Evolutionary conservation across 2,888 invertebrate species (phyloP).

Genomic region (Cataglyphis albicans): DNA sequence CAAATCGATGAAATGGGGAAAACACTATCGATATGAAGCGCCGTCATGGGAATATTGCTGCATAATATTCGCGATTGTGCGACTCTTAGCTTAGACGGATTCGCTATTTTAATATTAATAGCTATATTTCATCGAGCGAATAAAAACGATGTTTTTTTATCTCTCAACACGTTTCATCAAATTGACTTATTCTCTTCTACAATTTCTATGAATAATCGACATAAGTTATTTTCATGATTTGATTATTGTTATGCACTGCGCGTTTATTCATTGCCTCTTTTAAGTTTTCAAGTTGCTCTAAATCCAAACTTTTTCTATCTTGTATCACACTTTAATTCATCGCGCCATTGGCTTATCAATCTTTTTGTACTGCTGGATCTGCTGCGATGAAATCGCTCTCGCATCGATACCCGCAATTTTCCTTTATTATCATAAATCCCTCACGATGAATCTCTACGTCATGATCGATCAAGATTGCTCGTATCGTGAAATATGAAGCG

Average conservation of each 20-base stretch:
- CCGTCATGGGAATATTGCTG: constrained; percentile 29
- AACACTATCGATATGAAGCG: constrained; percentile 20
- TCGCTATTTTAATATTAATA: constrained; percentile 33
- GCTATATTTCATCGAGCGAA: not conserved
- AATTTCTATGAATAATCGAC: not conserved
- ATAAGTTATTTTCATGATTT: not conserved
- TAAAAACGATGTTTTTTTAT: not conserved
- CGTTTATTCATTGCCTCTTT: not conserved
- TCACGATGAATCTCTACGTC: constrained; percentile 38
- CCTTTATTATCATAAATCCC: constrained; percentile 39
- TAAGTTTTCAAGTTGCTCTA: not conserved
- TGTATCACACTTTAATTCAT: not conserved
- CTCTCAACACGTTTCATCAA: not conserved
- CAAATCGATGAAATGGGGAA: constrained; percentile 47
- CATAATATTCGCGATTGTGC: not conserved
- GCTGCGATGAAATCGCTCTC: constrained; percentile 33
- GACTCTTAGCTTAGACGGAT: constrained; percentile 11
- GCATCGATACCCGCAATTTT: constrained; percentile 34
- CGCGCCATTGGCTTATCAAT: constrained; percentile 1
- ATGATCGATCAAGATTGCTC: constrained; percentile 45
- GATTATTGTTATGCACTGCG: not conserved
- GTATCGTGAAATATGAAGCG: constrained; percentile 42
- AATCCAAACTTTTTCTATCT: not conserved
- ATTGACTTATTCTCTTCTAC: not conserved
- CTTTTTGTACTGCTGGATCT: not conserved